Conservation (phyloP, 2,797 vertebrate species). For the Mus minutoides region DNA sequence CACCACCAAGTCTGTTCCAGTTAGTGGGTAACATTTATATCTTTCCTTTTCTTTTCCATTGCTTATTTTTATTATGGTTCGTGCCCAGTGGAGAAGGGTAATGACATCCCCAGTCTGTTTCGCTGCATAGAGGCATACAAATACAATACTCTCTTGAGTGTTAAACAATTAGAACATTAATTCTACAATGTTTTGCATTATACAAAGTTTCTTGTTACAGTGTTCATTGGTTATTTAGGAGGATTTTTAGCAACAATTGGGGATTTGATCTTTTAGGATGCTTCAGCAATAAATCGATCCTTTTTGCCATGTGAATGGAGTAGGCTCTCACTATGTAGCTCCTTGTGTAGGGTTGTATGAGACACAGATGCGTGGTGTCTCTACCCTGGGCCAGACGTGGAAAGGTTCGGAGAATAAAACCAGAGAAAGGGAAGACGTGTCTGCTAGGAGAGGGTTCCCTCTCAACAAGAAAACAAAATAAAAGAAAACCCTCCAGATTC, state of each 20-base stretch:
- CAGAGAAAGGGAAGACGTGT: neutral
- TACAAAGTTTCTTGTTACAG: neutral
- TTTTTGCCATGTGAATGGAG: neutral
- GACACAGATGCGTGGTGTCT: neutral
- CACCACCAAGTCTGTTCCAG: neutral
- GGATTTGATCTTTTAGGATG: neutral
- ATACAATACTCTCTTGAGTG: neutral
- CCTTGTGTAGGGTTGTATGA: neutral
- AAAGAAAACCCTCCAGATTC: neutral
- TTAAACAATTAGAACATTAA: neutral
- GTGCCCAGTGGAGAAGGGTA: neutral
- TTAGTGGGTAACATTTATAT: neutral
- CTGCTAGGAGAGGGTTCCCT: neutral
- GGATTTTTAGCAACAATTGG: constrained; percentile 10
- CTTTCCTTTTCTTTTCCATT: neutral
- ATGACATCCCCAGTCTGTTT: neutral
- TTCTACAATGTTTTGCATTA: neutral
- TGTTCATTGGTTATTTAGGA: neutral
- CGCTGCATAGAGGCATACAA: neutral
- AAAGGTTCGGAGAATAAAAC: neutral
- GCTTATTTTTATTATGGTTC: neutral
- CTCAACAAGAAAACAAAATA: neutral
- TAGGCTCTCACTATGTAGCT: neutral
- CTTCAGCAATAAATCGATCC: neutral
- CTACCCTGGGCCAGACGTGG: neutral